Evolutionary conservation across 2,888 invertebrate genomes (phyloP), one percentile per base, ranked within the genome.

Genomic region (Balanococcus diminutus): DNA sequence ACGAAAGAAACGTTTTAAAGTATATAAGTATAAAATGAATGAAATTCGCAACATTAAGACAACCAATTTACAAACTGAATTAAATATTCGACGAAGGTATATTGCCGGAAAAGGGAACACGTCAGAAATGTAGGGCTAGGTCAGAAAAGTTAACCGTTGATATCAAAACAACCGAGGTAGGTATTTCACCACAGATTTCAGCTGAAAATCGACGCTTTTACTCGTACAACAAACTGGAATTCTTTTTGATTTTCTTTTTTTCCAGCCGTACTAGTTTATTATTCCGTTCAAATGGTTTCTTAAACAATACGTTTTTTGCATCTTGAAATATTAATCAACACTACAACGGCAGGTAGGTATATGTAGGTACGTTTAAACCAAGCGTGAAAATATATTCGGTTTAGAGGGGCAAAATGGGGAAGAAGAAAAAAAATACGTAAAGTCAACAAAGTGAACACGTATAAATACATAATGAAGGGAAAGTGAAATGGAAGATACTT

Each of bases 391-490:
- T 67, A 67, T 67, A 67, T 28, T 67, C 61, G 28, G 61, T 67
- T 67, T 9, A 51, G 51, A 51, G 51, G 8, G 19, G 67, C 14
- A 61, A 22, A 61, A 67, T 14, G 51, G 19, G 51, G 36, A 72
- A 5, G 72, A 4, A 31, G 22, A 28, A 11, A 67, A 67, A 67
- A 67, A 67, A 67, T n/a, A n/a, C 25, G 61, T 51, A 32, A 75
- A 75, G 75, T 75, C 75, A 75, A 75, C 75, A 75, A 75, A 75
- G 75, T 32, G 75, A 75, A 75, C 75, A 75, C 75, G 32, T 75
- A 75, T 75, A 75, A 75, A 75, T 75, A 75, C 32, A 32, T 75
- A 75, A 75, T 75, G 32, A 75, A 32, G 75, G 75, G 75, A 75
- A 75, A 32, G 75, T 75, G 75, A 75, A 75, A 75, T 75, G 11